Evolutionary conservation across 2,888 invertebrate genomes (phyloP), one percentile per base, ranked within the genome.

Genomic region (Catocala nupta): DNA sequence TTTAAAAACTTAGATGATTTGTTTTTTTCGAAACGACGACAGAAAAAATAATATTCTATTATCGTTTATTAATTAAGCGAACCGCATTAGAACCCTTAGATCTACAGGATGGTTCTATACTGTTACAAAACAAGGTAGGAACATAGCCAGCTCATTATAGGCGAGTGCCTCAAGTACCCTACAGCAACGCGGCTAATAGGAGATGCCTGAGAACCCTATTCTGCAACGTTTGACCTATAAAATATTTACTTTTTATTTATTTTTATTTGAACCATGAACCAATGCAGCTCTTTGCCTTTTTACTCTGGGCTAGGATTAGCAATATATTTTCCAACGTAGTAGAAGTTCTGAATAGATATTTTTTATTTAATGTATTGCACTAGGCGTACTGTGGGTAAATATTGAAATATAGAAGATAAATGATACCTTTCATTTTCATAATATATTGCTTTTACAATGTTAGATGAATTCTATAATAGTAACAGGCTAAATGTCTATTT

Each of bases 131-230:
- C 63, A 70, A 67, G 51, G 73, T 68, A 70, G 64, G 58, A 65
- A 63, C 69, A 68, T 67, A 73, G 73, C 75, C 62, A 70, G 77
- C 87, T 89, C 88, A 88, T 89, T 89, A 89, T 75, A 72, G 75
- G 72, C 70, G 75, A 86, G 85, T 75, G 74, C 68, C 75, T 74
- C 51, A 60, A 78, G 83, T 55, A 69, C 78, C 70, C 84, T 83
- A 71, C 59, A 77, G 71, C 69, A 68, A 62, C 71, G 71, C 66
- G 69, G 75, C 81, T 86, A 83, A 86, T 82, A 86, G 79, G 81
- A 65, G 44, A 50, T 9, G 56, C 55, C 50, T 36, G 48, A 44
- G 44, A 51, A 9, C 51, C 12, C 45, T 73, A 80, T 80, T 82
- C 80, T 70, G 75, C 65, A 65, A 61, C 71, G 61, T 73, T 68